phyloP scores from a whole-genome alignment of 2,113 vertebrate species.

The Hydrochoerus hydrochaeris region DNA sequence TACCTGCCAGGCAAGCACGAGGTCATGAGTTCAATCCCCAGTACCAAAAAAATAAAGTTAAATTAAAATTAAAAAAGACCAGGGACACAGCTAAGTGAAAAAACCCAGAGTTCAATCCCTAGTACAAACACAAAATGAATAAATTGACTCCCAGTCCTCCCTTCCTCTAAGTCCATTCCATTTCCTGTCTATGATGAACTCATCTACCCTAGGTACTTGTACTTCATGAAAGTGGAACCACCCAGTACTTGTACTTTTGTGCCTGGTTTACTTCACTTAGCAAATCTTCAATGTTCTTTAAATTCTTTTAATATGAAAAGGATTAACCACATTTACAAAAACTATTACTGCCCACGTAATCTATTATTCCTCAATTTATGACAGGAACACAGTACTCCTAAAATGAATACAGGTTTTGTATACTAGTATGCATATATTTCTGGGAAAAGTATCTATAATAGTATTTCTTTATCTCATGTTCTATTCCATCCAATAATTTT shows the following conservation, averaged over 20 bases:
- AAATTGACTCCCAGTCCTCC: not conserved
- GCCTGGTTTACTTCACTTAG: constrained; percentile 8
- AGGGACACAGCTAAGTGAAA: not conserved
- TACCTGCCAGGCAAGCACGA: too few species aligned
- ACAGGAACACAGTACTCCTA: not conserved
- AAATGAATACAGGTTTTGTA: not conserved
- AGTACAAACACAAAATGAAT: not conserved
- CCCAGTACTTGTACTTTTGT: constrained; percentile 22
- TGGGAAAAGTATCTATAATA: not conserved
- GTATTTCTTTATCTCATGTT: constrained; percentile 15
- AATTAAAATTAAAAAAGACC: not conserved
- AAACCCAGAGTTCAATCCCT: too few species aligned
- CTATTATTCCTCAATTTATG: not conserved
- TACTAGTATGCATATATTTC: not conserved
- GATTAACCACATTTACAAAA: not conserved
- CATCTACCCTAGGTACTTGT: not conserved
- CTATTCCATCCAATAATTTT: constrained; percentile 23
- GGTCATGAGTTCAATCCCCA: too few species aligned
- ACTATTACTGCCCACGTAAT: not conserved
- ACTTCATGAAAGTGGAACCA: not conserved
- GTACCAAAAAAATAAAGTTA: too few species aligned
- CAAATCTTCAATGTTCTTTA: not conserved
- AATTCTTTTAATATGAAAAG: constrained; percentile 11
- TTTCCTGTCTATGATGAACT: constrained; percentile 1
- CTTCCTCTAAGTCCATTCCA: not conserved